Evolutionary conservation across 2,888 invertebrate species (phyloP).

Genomic region (Drosophila infuscata): DNA sequence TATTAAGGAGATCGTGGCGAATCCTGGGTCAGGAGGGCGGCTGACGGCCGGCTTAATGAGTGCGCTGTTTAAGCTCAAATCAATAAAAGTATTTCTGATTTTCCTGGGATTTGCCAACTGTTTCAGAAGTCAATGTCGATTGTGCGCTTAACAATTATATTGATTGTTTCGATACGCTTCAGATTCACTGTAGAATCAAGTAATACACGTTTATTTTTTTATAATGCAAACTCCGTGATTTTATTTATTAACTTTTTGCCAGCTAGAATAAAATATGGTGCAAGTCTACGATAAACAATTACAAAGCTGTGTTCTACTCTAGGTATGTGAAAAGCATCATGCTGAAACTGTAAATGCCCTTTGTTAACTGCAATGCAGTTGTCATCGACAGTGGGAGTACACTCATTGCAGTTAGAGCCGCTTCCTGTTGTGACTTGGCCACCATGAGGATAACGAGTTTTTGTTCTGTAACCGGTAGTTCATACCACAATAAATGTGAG

Average conservation of each 20-base stretch:
- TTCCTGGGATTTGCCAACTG: conserved; percentile 19
- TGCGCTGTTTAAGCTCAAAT: neutral
- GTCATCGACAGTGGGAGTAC: conserved; percentile 63
- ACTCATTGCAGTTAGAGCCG: conserved; percentile 47
- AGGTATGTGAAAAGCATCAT: conserved; percentile 66
- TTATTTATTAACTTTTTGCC: neutral
- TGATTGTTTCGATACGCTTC: neutral
- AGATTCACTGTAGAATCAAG: neutral
- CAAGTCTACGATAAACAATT: neutral
- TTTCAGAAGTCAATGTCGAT: neutral
- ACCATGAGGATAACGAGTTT: conserved; percentile 66
- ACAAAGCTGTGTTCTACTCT: conserved; percentile 5
- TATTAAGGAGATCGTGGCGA: too few species aligned
- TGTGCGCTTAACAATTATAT: neutral
- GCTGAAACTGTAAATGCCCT: conserved; percentile 65
- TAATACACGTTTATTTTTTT: neutral
- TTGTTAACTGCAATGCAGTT: conserved; percentile 65
- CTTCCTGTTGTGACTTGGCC: conserved; percentile 57
- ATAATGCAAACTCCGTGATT: neutral
- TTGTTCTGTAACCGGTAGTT: conserved; percentile 55
- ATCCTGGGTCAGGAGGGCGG: too few species aligned
- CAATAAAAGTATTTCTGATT: neutral
- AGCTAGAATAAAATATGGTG: neutral
- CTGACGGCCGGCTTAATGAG: conserved; percentile 6
- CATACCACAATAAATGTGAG: conserved; percentile 67